A percentile compares a stretch with the other conserved stretches of the same genome.
phyloP scores from a whole-genome alignment of 64 coral and sea anemone genomes.

The Pocillopora verrucosa region DNA sequence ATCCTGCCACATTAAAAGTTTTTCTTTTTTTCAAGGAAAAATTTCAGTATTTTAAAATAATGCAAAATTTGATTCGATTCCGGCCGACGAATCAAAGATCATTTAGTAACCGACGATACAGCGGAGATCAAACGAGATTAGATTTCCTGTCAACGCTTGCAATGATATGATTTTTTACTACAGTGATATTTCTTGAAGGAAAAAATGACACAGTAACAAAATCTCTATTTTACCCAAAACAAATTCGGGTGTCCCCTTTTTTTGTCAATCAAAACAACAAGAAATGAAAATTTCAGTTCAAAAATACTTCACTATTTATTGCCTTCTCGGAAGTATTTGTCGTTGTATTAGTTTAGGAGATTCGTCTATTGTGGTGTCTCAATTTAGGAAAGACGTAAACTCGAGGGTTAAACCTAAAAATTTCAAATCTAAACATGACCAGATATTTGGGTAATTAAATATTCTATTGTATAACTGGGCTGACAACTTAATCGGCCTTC shows the following conservation, averaged over 20 bases:
- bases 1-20: no score
- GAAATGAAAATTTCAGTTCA: neutral
- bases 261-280: neutral
- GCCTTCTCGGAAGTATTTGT: no score
- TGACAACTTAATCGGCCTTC: neutral
- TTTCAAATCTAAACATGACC: constrained; percentile 6
- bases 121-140: neutral
- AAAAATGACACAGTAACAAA: constrained; percentile 31
- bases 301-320: neutral
- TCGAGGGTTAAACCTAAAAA: neutral
- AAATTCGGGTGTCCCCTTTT: neutral
- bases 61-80: no score
- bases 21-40: no score
- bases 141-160: neutral
- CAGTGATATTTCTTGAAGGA: neutral
- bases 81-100: no score
- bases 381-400: neutral
- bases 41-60: no score
- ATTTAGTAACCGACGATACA: neutral
- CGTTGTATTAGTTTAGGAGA: no score
- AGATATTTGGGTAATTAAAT: constrained; percentile 44
- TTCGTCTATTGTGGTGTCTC: no score
- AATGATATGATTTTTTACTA: neutral
- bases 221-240: neutral
- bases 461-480: constrained; percentile 35